Evolutionary conservation across 2,888 invertebrate species (phyloP).

Genomic region (Drosophila atroscutellata): DNA sequence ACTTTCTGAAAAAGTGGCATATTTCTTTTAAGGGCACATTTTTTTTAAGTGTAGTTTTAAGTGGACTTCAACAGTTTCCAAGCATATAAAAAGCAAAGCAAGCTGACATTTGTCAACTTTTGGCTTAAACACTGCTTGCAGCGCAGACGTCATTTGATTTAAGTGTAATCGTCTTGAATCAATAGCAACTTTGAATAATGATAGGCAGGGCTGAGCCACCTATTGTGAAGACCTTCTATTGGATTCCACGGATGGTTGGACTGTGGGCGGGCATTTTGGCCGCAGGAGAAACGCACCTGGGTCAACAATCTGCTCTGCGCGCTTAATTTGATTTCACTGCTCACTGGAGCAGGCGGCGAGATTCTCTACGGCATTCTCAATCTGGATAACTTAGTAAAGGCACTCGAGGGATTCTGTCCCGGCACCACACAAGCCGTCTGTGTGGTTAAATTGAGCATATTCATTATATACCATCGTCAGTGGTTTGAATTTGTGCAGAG

Average conservation of each 20-base stretch:
- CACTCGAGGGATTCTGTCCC: slow-evolving; percentile 83
- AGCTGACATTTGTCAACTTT: slow-evolving; percentile 15
- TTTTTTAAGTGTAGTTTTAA: neutral
- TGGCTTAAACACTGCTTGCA: slow-evolving; percentile 36
- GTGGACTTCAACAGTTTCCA: neutral
- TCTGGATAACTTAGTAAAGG: slow-evolving; percentile 69
- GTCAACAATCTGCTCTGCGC: slow-evolving; percentile 57
- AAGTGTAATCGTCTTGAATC: slow-evolving; percentile 7
- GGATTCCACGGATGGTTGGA: slow-evolving; percentile 73
- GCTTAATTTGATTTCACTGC: slow-evolving; percentile 69
- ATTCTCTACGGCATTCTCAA: slow-evolving; percentile 74
- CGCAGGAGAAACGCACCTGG: slow-evolving; percentile 56
- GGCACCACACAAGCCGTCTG: slow-evolving; percentile 79
- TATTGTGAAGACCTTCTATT: slow-evolving; percentile 73
- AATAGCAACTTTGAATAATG: slow-evolving; percentile 23
- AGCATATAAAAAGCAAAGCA: slow-evolving; percentile 54
- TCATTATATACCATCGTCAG: slow-evolving; percentile 69
- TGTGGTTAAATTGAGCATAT: slow-evolving; percentile 78
- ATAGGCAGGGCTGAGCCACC: slow-evolving; percentile 28
- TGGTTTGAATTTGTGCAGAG: slow-evolving; percentile 66
- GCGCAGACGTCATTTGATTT: slow-evolving; percentile 17
- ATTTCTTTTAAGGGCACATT: neutral
- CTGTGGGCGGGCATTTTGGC: slow-evolving; percentile 82
- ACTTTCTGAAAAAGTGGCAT: neutral
- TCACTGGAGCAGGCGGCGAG: slow-evolving; percentile 77